Conservation (phyloP, 2,888 invertebrate species). For the Ectobius pallidus region DNA sequence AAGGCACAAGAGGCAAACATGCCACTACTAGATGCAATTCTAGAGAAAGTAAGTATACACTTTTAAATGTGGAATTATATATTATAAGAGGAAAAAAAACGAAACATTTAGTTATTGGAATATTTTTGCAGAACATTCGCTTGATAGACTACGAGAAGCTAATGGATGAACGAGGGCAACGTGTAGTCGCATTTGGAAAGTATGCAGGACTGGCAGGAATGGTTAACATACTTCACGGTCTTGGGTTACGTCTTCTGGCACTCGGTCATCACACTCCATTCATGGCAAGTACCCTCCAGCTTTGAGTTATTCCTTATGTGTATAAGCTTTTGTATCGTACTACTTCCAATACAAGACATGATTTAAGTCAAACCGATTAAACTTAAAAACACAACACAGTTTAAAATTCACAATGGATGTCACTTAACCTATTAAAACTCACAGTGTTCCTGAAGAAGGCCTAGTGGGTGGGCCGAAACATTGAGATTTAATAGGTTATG, state of each 20-base stretch:
- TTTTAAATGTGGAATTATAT: not conserved
- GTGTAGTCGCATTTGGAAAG: slow-evolving; percentile 98
- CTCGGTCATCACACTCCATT: slow-evolving; percentile 99
- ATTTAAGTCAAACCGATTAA: too few species aligned
- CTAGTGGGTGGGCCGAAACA: too few species aligned
- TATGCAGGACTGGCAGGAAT: slow-evolving; percentile 98
- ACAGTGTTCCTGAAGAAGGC: too few species aligned
- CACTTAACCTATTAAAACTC: too few species aligned
- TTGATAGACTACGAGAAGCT: slow-evolving; percentile 97
- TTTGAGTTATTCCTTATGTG: too few species aligned
- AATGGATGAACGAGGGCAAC: slow-evolving; percentile 84
- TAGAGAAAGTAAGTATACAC: slow-evolving; percentile 77
- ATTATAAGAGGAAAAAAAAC: too few species aligned
- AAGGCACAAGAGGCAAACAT: slow-evolving; percentile 99
- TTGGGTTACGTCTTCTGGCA: slow-evolving; percentile 91
- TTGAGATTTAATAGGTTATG: too few species aligned
- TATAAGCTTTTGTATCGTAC: too few species aligned
- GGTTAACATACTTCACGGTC: slow-evolving; percentile 97
- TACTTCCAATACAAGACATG: too few species aligned
- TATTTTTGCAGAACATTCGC: slow-evolving; percentile 81
- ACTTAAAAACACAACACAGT: too few species aligned
- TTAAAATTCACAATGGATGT: too few species aligned
- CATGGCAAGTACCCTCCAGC: slow-evolving; percentile 87
- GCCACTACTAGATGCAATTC: slow-evolving; percentile 92
- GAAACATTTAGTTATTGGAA: too few species aligned